Evolutionary conservation across 2,797 vertebrate species (phyloP).

Genomic region (Sternarchorhynchus goeldii): DNA sequence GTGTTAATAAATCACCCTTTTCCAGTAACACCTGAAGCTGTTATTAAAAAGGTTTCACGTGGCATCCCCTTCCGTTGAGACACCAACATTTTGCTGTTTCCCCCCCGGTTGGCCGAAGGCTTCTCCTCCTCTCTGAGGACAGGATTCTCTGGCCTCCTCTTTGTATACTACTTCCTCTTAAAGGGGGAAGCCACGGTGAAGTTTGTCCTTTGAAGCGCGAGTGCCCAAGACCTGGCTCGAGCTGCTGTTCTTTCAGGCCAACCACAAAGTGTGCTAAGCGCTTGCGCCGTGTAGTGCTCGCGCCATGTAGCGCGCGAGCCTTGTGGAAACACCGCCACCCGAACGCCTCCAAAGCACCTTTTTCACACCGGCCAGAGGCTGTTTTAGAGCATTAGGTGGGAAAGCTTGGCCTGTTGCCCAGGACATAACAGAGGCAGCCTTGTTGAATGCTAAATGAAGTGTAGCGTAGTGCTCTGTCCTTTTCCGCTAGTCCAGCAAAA

Average conservation of each 20-base stretch:
- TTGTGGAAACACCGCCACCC: conserved; percentile 50
- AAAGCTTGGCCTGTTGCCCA: conserved; percentile 79
- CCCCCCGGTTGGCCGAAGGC: conserved; percentile 25
- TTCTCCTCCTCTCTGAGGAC: conserved; percentile 28
- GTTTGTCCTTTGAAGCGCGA: conserved; percentile 49
- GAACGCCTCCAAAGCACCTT: conserved; percentile 54
- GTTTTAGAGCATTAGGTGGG: conserved; percentile 78
- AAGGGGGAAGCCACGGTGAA: conserved; percentile 30
- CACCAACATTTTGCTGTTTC: conserved; percentile 30
- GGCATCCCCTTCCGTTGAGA: conserved; percentile 46
- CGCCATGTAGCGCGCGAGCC: conserved; percentile 36
- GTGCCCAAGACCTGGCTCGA: conserved; percentile 40
- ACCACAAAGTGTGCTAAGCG: conserved; percentile 51
- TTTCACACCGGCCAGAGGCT: conserved; percentile 69
- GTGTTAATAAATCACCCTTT: conserved; percentile 9
- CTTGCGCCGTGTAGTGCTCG: conserved; percentile 40
- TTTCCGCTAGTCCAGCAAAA: conserved; percentile 79
- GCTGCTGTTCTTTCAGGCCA: conserved; percentile 31
- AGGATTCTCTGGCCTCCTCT: conserved; percentile 37
- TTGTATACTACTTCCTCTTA: conserved; percentile 34
- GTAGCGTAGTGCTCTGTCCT: conserved; percentile 78
- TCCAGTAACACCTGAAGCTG: not conserved
- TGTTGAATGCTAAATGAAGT: conserved; percentile 86
- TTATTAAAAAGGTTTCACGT: conserved; percentile 16
- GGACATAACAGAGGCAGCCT: conserved; percentile 85